phyloP scores from a whole-genome alignment of 2,888 invertebrate species.

The Timema cristinae region DNA sequence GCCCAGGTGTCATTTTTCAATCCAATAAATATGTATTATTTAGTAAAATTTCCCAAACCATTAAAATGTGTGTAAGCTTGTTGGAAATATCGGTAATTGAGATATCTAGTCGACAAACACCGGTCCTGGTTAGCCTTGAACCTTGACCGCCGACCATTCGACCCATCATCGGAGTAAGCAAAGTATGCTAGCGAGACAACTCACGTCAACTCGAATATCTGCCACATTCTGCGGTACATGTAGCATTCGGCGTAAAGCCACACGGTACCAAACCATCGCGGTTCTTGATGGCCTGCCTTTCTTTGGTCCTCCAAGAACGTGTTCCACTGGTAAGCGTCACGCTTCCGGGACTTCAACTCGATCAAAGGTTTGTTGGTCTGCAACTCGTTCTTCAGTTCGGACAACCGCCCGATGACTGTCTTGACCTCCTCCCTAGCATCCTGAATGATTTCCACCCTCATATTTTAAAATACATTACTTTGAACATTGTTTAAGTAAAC shows the following conservation, averaged over 20 bases:
- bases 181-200: slow-evolving; percentile 26
- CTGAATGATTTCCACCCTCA: slow-evolving; percentile 45
- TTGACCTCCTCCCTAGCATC: slow-evolving; percentile 66
- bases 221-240: slow-evolving; percentile 69
- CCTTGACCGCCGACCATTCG: no score
- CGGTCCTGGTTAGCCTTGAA: no score
- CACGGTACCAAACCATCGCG: slow-evolving; percentile 65
- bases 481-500: no score
- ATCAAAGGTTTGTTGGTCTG: slow-evolving; percentile 82
- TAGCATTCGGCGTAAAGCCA: slow-evolving; percentile 94
- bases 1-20: no score
- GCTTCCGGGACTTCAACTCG: slow-evolving; percentile 48
- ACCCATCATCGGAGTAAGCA: no score
- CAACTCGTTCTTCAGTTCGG: slow-evolving; percentile 83
- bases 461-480: no score
- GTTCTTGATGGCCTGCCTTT: slow-evolving; percentile 40
- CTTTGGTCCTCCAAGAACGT: slow-evolving; percentile 49
- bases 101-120: no score
- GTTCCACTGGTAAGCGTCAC: slow-evolving; percentile 69
- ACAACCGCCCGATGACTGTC: slow-evolving; percentile 64
- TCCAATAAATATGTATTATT: no score
- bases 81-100: no score
- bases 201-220: slow-evolving; percentile 65
- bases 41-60: no score
- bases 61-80: no score